phyloP scores from a whole-genome alignment of 1,140 invertebrate species.

The Rhyacophila brunnea region DNA sequence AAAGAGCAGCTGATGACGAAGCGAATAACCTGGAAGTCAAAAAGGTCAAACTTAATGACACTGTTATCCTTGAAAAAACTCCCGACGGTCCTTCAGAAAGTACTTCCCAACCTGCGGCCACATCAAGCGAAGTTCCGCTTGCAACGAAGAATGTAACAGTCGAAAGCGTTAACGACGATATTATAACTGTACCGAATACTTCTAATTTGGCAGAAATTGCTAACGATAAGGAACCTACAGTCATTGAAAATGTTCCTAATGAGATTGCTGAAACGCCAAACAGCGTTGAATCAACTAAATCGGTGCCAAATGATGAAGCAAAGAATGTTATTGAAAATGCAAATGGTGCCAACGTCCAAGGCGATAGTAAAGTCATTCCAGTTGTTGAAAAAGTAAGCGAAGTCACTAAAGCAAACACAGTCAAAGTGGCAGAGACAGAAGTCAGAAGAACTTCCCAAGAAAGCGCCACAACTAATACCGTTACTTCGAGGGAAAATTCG shows the following conservation, averaged over 20 bases:
- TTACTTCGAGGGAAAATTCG: constrained; percentile 18
- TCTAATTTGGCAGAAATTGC: too few relatives aligned
- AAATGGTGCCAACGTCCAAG: background rate
- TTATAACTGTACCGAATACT: too few relatives aligned
- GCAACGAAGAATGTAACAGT: too few relatives aligned
- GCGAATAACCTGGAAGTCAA: constrained; percentile 12
- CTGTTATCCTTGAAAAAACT: too few relatives aligned
- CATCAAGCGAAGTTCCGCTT: too few relatives aligned
- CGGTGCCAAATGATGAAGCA: background rate
- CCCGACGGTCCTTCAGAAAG: too few relatives aligned
- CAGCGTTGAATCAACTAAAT: background rate
- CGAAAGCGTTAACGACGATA: too few relatives aligned
- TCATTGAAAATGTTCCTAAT: too few relatives aligned
- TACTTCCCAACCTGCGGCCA: too few relatives aligned
- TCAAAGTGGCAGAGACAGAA: constrained; percentile 12
- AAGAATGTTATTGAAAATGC: constrained; percentile 3
- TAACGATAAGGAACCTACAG: too few relatives aligned
- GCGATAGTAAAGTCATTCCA: background rate
- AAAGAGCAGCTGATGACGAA: constrained; percentile 10
- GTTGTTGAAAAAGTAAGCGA: background rate
- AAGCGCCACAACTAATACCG: constrained; percentile 29
- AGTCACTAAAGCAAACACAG: background rate
- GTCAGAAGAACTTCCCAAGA: constrained; percentile 24
- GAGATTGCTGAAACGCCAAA: background rate
- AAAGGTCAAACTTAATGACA: background rate